A percentile compares a stretch with the other conserved stretches of the same genome.
phyloP scores from a whole-genome alignment of 2,113 vertebrate species.

The Corythaixoides concolor region DNA sequence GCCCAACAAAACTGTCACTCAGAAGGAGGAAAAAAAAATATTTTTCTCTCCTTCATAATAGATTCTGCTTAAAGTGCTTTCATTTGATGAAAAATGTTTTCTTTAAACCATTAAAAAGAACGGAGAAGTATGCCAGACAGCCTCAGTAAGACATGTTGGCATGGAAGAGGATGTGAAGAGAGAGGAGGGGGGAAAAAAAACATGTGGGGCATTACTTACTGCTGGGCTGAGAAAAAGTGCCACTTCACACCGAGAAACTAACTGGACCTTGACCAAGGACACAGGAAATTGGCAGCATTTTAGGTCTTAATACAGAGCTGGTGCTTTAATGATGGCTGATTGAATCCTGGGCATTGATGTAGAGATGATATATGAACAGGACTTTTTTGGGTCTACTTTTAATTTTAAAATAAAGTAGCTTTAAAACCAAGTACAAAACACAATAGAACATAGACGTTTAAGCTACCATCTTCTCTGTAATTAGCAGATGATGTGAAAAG shows the following conservation, averaged over 20 bases:
- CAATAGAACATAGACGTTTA: background rate
- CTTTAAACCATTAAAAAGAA: constrained; percentile 18
- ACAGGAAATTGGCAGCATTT: constrained; percentile 22
- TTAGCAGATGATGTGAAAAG: background rate
- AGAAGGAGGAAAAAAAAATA: background rate
- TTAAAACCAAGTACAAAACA: background rate
- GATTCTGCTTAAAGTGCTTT: background rate
- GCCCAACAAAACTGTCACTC: background rate
- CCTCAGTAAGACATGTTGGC: background rate
- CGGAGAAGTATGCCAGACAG: background rate
- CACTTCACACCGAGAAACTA: background rate
- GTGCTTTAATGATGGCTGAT: background rate
- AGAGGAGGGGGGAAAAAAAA: background rate
- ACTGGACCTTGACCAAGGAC: constrained; percentile 46
- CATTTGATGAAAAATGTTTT: constrained; percentile 15
- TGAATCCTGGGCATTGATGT: background rate
- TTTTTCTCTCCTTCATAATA: constrained; percentile 17
- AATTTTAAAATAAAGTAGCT: background rate
- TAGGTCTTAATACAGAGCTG: background rate
- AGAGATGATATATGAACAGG: background rate
- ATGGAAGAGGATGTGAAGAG: background rate
- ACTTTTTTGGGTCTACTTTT: background rate
- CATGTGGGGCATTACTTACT: background rate
- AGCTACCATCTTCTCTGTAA: background rate
- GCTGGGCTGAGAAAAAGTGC: background rate